Evolutionary conservation across 2,888 invertebrate species (phyloP), one percentile per base, ranked within the genome.

Genomic region (Drosophila heteroneura): DNA sequence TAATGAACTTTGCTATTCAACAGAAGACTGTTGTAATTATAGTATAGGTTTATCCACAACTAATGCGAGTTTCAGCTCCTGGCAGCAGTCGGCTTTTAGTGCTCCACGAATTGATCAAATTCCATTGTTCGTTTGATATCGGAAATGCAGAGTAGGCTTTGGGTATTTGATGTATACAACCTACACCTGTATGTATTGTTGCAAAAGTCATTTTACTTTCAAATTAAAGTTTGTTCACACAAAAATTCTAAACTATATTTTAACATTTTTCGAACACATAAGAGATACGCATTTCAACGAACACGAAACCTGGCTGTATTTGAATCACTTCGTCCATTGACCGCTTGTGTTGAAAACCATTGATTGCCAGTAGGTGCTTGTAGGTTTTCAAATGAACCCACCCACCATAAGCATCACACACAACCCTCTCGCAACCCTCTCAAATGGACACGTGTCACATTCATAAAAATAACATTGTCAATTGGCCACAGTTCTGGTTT

Each of bases 301-400:
- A 56, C 35, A 30, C 61, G 30, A 54, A 51, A 62, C 37, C 26
- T 22, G 61, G 56, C 16, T 37, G n/a, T n/a, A 56, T 30, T 49
- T 14, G 14, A 41, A n/a, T 28, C 33, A 61, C 32, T 59, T 47
- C n/a, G 10, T 41, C 26, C 51, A 64, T 32, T 64, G 35, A 26
- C 30, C 39, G 56, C 7, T 32, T 53, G 16, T 32, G 12, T 37
- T 66, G 58, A 54, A 37, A 57, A 28, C 54, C 78, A 82, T 79
- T 78, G 75, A 82, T 79, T 77, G 66, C 22, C 16, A 41, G 28
- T n/a, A 35, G 30, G 61, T 51, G 58, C 62, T 79, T 79, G 70
- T 79, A 74, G 56, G 79, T 49, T 74, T 70, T 74, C 67, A 30
- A 53, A 37, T 22, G 35, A 54, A 54, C 14, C 35, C 37, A 54